A percentile compares a stretch with the other conserved stretches of the same genome.
Conservation (phyloP, 2,113 vertebrate species). For the human region GRCh38 chr11:70712001-70712500, state of each 20-base stretch:
- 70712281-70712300: neutral
- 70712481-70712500: fast-evolving
- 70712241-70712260: neutral
- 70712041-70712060: fast-evolving
- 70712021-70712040: fast-evolving
- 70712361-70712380: fast-evolving
- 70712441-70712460: fast-evolving
- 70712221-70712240: neutral
- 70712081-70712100: too few relatives aligned
- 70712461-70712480: neutral
- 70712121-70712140: fast-evolving
- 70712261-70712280: fast-evolving
- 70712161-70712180: neutral
- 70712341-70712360: fast-evolving
- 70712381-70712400: fast-evolving
- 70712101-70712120: neutral
- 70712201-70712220: fast-evolving
- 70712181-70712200: fast-evolving
- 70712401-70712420: too few relatives aligned
- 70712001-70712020: fast-evolving
- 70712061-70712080: neutral
- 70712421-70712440: fast-evolving
- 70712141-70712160: fast-evolving
- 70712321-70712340: neutral
- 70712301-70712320: fast-evolving